phyloP scores from a whole-genome alignment of 2,113 vertebrate genomes.

The Setophaga coronata region DNA sequence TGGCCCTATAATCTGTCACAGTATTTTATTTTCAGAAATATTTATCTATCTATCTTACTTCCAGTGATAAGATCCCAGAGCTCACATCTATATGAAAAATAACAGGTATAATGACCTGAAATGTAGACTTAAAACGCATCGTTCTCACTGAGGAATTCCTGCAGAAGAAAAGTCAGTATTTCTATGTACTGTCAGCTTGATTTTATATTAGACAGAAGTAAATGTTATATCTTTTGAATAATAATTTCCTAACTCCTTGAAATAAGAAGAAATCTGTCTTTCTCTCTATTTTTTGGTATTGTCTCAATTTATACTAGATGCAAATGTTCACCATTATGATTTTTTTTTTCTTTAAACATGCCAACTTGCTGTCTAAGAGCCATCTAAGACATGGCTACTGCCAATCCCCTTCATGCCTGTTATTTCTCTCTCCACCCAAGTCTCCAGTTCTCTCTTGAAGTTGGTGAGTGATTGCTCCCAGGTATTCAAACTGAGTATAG shows the following conservation, averaged over 20 bases:
- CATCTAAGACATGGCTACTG: not conserved
- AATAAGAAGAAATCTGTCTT: not conserved
- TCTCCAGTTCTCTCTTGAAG: not conserved
- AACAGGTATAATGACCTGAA: not conserved
- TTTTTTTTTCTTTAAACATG: not conserved
- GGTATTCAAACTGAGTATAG: not conserved
- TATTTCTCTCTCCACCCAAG: not conserved
- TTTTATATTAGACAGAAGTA: not conserved
- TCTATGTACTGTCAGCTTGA: not conserved
- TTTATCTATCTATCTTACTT: not conserved
- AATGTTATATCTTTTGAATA: not conserved
- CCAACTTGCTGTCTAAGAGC: not conserved
- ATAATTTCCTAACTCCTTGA: not conserved
- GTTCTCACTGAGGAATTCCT: not conserved
- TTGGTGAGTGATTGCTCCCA: not conserved
- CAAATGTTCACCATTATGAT: not conserved
- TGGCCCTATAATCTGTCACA: not conserved
- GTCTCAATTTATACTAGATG: not conserved
- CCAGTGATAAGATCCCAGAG: conserved; percentile 6
- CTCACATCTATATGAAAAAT: not conserved
- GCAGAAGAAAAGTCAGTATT: not conserved
- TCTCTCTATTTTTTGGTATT: accelerated
- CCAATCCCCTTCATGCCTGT: not conserved
- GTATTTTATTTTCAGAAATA: not conserved
- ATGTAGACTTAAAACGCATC: not conserved